phyloP scores from a whole-genome alignment of 2,113 vertebrate genomes.

The Pantherophis guttatus region DNA sequence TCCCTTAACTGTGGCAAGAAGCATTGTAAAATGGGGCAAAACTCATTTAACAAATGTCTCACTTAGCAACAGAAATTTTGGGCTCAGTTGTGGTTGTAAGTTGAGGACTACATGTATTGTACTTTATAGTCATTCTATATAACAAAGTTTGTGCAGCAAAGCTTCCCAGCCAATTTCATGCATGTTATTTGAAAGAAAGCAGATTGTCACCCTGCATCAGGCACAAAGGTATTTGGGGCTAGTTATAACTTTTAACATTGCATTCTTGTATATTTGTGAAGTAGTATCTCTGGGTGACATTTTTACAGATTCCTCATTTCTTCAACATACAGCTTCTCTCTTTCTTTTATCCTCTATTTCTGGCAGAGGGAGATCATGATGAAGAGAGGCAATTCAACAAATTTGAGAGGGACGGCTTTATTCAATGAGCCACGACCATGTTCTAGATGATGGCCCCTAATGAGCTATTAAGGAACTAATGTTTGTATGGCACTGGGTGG shows the following conservation, averaged over 20 bases:
- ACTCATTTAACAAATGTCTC: neutral
- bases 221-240: neutral
- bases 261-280: neutral
- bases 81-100: neutral
- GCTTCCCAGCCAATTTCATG: neutral
- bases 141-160: neutral
- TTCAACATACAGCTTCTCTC: neutral
- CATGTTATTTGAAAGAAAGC: neutral
- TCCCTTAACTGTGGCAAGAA: neutral
- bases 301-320: neutral
- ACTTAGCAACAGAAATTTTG: neutral
- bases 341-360: conserved; percentile 15
- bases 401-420: conserved; percentile 53
- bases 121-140: neutral
- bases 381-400: conserved; percentile 31
- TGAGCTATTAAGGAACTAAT: conserved; percentile 57
- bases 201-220: neutral
- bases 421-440: conserved; percentile 62
- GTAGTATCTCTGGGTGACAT: neutral
- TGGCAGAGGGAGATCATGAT: conserved; percentile 34
- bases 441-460: conserved; percentile 45
- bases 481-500: conserved; percentile 56
- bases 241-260: neutral
- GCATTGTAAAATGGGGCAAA: neutral
- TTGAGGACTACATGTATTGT: neutral